Evolutionary conservation across 2,113 vertebrate species (phyloP).

Genomic region (Otus sunia): DNA sequence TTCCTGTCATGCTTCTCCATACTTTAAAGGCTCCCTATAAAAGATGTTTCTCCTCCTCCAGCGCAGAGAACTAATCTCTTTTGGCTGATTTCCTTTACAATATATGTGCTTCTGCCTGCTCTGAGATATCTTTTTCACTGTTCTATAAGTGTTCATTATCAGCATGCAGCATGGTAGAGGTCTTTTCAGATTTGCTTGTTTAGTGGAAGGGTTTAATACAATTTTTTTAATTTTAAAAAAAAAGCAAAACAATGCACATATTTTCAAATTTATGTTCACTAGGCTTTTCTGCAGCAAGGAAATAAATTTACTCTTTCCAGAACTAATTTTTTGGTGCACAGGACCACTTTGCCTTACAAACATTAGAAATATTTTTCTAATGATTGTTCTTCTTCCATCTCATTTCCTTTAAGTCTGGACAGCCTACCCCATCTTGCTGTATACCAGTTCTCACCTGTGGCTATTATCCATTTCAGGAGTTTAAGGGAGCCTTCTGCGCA

Average conservation of each 20-base stretch:
- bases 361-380: neutral
- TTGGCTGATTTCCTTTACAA: neutral
- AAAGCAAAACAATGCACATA: neutral
- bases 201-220: neutral
- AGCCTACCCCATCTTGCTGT: neutral
- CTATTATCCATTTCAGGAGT: neutral
- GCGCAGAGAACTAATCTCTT: neutral
- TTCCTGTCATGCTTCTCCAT: neutral
- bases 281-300: neutral
- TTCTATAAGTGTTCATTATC: neutral
- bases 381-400: neutral
- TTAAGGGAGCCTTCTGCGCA: neutral
- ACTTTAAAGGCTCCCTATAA: neutral
- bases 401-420: neutral
- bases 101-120: neutral
- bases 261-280: neutral
- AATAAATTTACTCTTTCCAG: neutral
- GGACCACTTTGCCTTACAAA: neutral
- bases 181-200: neutral
- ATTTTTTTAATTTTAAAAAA: neutral
- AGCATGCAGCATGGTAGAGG: neutral
- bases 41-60: neutral
- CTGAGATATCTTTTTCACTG: neutral
- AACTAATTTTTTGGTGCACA: neutral
- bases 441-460: neutral